Percentiles rank a stretch among this genome's conserved stretches.
These are phyloP conservation scores for Boleophthalmus pectinirostris DNA, from an alignment of 2,113 vertebrate genomes.

Conservation along the genomic window DNA sequence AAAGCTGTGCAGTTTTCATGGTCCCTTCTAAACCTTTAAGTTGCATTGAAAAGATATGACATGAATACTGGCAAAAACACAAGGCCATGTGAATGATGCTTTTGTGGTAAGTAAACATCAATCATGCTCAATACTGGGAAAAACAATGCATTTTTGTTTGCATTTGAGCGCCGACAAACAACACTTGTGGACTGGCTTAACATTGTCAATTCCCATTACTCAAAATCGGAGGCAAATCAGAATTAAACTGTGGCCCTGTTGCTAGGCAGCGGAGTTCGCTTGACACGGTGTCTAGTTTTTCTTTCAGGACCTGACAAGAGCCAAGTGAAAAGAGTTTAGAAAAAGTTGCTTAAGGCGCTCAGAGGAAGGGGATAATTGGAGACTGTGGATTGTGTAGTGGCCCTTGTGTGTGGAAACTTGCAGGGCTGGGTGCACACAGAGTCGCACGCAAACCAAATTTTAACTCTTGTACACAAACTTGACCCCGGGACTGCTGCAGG, in stretches of 20 bases:
- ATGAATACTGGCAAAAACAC: slow-evolving; percentile 92
- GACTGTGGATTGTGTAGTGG: slow-evolving; percentile 87
- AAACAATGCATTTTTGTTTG: slow-evolving; percentile 99
- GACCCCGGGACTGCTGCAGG: slow-evolving; percentile 89
- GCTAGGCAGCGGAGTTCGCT: slow-evolving; percentile 99
- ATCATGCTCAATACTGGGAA: slow-evolving; percentile 86
- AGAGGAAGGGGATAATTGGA: slow-evolving; percentile 98
- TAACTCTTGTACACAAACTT: slow-evolving; percentile 99
- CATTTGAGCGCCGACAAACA: slow-evolving; percentile 99
- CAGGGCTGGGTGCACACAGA: slow-evolving; percentile 82
- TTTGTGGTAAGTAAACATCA: slow-evolving; percentile 93
- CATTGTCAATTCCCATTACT: slow-evolving; percentile 99
- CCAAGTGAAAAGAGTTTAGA: slow-evolving; percentile 99
- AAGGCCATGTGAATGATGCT: slow-evolving; percentile 95
- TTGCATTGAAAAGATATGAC: slow-evolving; percentile 99
- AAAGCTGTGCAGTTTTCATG: slow-evolving; percentile 84
- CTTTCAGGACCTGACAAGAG: slow-evolving; percentile 99
- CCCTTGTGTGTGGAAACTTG: slow-evolving; percentile 98
- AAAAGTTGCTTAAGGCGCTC: slow-evolving; percentile 99
- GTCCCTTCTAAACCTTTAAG: slow-evolving; percentile 87
- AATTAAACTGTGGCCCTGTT: slow-evolving; percentile 98
- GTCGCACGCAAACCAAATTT: slow-evolving; percentile 91
- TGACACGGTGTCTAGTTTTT: slow-evolving; percentile 99
- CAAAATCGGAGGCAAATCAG: slow-evolving; percentile 95
- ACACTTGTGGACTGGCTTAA: slow-evolving; percentile 95